Conservation (phyloP, 2,113 vertebrate species). For the Elgaria multicarinata region DNA sequence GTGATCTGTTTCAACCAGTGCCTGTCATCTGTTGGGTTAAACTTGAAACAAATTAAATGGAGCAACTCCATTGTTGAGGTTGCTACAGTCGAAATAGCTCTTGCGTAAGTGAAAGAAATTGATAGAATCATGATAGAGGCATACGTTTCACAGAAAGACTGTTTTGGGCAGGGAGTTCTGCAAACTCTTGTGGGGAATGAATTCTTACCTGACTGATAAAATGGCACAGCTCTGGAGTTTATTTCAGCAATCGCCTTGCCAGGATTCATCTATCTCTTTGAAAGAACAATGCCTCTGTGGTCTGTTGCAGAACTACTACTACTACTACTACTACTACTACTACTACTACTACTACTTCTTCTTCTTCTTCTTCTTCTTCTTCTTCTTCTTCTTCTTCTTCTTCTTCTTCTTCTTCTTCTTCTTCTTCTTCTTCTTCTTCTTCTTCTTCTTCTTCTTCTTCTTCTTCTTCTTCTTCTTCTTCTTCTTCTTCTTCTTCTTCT, state of each 20-base stretch:
- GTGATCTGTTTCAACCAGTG: conserved; percentile 67
- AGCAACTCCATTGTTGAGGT: conserved; percentile 15
- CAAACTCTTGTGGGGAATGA: conserved; percentile 46
- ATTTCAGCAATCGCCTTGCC: conserved; percentile 44
- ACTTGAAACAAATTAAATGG: conserved; percentile 49
- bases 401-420: too few relatives aligned
- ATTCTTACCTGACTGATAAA: conserved; percentile 48
- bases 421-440: too few relatives aligned
- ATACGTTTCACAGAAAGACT: conserved; percentile 61
- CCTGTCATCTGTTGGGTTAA: conserved; percentile 41
- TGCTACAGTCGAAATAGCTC: conserved; percentile 49
- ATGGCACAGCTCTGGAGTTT: conserved; percentile 21
- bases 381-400: too few relatives aligned
- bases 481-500: too few relatives aligned
- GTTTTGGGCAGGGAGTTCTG: conserved; percentile 56
- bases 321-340: too few relatives aligned
- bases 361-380: too few relatives aligned
- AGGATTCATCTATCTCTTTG: conserved; percentile 33
- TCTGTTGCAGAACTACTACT: not conserved
- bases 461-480: too few relatives aligned
- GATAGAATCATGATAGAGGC: conserved; percentile 26
- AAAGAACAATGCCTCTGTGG: conserved; percentile 17
- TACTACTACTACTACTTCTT: too few relatives aligned
- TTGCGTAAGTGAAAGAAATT: conserved; percentile 62
- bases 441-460: too few relatives aligned